Base-by-base conservation (phyloP, 1,140 invertebrate genomes). In the Drosophila teissieri region DNA sequence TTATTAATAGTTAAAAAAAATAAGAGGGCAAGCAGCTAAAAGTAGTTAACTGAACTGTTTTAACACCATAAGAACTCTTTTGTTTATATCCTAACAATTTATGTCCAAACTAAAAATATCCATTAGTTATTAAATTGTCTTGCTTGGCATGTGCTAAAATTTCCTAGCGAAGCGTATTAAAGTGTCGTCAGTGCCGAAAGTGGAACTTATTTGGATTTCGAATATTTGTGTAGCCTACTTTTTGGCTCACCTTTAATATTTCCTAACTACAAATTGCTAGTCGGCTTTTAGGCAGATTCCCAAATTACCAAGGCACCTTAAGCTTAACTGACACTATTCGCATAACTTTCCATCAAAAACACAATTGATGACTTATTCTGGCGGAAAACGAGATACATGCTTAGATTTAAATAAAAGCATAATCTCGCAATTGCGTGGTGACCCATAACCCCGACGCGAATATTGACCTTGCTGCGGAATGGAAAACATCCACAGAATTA, bases 401-500 rank as follows among this genome's bases (percentile, higher is more conserved):
- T 14, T 62, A 1, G 0, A 27, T 49, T 34, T 15, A 17, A 19
- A 10, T 3, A 31, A 0, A 31, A 31, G 7, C 7, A 31, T 10
- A 31, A 0, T 8, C 31, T 10, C 7, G 2, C 31, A 8, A 31
- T 31, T 31, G 8, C 0, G 31, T n/a, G 46, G n/a, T 15, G 34
- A 14, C 24, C 19, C 15, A 34, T 5, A 17, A 19, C n/a, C 15
- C 44, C n/a, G 31, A 19, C 2, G 19, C 15, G 12, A 4, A 12
- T n/a, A n/a, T 14, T 7, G 37, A 76, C 62, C 54, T 54, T 34
- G 2, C 39, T 15, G 6, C 31, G 24, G 6, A 34, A 31, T 73
- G 55, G 31, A 73, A 73, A 73, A 73, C 34, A 36, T 76, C 49
- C 36, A 42, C 19, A 51, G 27, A 67, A 77, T 77, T 77, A 52